phyloP scores from a whole-genome alignment of 2,888 invertebrate species.

The Crepidodera aurea region DNA sequence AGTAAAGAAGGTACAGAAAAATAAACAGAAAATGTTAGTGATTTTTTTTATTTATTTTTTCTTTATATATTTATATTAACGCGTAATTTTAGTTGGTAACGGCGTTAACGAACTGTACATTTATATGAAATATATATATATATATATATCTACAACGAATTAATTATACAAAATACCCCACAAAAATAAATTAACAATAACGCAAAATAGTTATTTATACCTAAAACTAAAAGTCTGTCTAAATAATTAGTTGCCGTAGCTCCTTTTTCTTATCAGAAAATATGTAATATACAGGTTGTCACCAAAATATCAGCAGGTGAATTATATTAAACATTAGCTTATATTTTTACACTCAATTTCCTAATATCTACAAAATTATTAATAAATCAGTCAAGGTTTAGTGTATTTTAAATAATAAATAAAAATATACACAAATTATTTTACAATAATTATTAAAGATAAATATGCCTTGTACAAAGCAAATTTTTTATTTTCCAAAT shows the following conservation, averaged over 20 bases:
- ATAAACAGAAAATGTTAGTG: not conserved
- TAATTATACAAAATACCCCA: not conserved
- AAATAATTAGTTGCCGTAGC: not conserved
- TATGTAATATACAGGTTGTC: too few species aligned
- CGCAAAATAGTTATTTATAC: not conserved
- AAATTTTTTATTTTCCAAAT: too few species aligned
- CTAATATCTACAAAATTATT: too few species aligned
- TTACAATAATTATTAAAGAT: too few species aligned
- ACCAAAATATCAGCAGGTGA: too few species aligned
- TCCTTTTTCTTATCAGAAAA: not conserved
- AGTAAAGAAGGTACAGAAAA: not conserved
- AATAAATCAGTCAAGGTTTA: too few species aligned
- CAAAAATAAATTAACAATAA: not conserved
- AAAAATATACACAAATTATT: too few species aligned
- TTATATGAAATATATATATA: not conserved
- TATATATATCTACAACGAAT: not conserved
- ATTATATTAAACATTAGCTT: too few species aligned
- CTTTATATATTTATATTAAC: constrained; percentile 3
- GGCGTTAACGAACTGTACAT: constrained; percentile 5
- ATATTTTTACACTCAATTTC: too few species aligned
- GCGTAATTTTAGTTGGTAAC: constrained; percentile 14
- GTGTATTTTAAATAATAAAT: too few species aligned
- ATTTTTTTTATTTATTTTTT: constrained; percentile 7
- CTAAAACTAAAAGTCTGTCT: not conserved
- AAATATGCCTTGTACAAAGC: too few species aligned